phyloP scores from a whole-genome alignment of 1,140 invertebrate genomes.

The Halesus radiatus region DNA sequence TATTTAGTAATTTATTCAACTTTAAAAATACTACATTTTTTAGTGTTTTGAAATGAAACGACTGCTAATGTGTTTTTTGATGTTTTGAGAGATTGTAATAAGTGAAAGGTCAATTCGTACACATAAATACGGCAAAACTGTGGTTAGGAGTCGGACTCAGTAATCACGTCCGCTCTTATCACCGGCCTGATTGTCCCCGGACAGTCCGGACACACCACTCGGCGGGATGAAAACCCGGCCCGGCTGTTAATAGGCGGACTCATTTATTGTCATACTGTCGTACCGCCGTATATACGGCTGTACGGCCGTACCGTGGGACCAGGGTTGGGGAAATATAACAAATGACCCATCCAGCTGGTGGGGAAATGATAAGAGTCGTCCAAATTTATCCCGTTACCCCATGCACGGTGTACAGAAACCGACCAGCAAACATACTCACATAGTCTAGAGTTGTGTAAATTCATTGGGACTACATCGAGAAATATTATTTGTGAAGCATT shows the following conservation, averaged over 20 bases:
- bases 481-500: no score
- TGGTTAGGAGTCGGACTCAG: conserved; percentile 7
- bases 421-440: no score
- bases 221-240: conserved; percentile 50
- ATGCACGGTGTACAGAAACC: no score
- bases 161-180: conserved; percentile 55
- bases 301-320: not conserved
- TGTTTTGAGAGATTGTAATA: no score
- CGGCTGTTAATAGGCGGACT: conserved; percentile 55
- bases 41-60: no score
- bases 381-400: not conserved
- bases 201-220: conserved; percentile 27
- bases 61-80: no score
- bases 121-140: conserved; percentile 47
- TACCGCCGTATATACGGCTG: no score
- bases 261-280: conserved; percentile 51
- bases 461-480: no score
- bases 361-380: conserved; percentile 53
- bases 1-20: no score
- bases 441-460: no score
- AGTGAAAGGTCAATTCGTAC: not conserved
- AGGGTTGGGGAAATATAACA: conserved; percentile 52
- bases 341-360: conserved; percentile 52
- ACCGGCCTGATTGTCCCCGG: conserved; percentile 47
- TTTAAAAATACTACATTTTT: no score